These are phyloP conservation scores for Drosophila algonquin DNA, from an alignment of 2,888 invertebrate species.

Conservation along the genomic window DNA sequence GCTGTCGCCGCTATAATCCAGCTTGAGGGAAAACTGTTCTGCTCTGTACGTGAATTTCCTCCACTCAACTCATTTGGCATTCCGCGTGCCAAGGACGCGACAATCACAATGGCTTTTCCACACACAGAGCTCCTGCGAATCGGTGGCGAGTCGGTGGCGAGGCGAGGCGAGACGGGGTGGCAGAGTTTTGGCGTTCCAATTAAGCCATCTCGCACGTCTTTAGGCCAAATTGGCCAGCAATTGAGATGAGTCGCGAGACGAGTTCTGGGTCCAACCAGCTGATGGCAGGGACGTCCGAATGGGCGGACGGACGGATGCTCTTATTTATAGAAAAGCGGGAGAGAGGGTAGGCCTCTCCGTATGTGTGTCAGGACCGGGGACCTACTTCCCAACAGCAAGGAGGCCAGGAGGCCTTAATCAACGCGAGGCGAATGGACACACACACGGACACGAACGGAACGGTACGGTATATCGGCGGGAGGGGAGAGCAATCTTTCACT, in stretches of 20 bases:
- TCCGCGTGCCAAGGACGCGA: conserved; percentile 12
- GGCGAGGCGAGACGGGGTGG: no score
- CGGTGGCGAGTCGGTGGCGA: no score
- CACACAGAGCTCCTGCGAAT: neutral
- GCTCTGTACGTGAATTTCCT: neutral
- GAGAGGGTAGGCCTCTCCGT: neutral
- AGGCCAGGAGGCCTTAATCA: conserved; percentile 13
- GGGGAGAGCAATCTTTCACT: neutral
- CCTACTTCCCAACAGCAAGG: neutral
- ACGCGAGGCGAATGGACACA: conserved; percentile 8
- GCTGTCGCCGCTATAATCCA: conserved; percentile 80
- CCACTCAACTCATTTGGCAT: conserved; percentile 5
- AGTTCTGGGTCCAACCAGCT: neutral
- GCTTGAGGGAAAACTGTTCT: conserved; percentile 64
- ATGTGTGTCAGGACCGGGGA: neutral
- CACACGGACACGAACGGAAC: neutral
- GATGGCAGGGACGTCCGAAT: neutral
- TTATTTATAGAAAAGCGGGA: neutral
- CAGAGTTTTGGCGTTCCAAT: neutral
- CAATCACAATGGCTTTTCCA: neutral
- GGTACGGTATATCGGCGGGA: neutral
- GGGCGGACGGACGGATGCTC: neutral
- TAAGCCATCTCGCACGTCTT: conserved; percentile 1
- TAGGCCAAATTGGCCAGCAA: neutral
- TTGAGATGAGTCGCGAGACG: neutral